phyloP scores from a whole-genome alignment of 2,113 vertebrate genomes.

The Chunga burmeisteri region DNA sequence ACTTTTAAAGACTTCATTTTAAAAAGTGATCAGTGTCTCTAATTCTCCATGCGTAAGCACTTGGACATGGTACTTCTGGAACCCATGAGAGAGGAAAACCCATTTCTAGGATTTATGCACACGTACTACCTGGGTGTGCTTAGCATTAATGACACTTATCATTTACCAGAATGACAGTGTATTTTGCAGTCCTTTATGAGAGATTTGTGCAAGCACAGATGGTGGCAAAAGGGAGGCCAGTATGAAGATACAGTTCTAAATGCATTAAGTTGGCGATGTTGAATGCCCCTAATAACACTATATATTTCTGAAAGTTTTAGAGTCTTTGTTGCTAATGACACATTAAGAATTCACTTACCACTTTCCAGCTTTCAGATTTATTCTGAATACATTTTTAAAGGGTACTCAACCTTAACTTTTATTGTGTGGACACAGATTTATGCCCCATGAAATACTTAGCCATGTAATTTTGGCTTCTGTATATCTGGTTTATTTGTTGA shows the following conservation, averaged over 20 bases:
- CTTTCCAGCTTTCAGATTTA: background rate
- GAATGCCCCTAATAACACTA: background rate
- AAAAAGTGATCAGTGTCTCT: background rate
- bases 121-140: background rate
- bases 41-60: background rate
- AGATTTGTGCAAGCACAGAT: background rate
- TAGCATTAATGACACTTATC: background rate
- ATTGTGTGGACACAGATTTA: background rate
- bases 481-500: background rate
- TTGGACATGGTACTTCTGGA: background rate
- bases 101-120: background rate
- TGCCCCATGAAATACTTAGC: background rate
- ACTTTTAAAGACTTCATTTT: background rate
- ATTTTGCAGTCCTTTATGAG: background rate
- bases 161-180: background rate
- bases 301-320: background rate
- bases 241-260: background rate
- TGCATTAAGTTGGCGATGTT: background rate
- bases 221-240: background rate
- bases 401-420: background rate
- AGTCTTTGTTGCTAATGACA: background rate
- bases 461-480: background rate
- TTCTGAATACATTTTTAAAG: background rate
- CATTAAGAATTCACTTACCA: background rate
- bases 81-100: background rate